Evolutionary conservation across 2,797 vertebrate species (phyloP).

Genomic region (Monodelphis domestica): DNA sequence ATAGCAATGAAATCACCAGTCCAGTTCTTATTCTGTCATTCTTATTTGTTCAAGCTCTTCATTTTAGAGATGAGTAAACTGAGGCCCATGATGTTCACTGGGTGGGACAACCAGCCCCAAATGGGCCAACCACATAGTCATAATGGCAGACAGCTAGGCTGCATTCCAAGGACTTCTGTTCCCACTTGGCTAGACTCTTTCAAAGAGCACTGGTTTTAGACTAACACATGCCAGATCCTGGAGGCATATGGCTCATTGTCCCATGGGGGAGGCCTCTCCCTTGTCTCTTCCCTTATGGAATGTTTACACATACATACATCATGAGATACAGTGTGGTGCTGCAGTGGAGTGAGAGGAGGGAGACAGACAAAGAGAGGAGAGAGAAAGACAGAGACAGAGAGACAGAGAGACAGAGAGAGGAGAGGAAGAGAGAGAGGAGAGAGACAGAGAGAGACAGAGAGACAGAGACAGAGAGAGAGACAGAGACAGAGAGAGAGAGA

Average conservation of each 20-base stretch:
- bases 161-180: background rate
- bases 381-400: no score
- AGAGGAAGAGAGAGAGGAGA: no score
- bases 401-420: no score
- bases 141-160: background rate
- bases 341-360: no score
- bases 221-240: background rate
- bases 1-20: background rate
- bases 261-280: background rate
- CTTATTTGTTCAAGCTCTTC: background rate
- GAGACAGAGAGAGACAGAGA: no score
- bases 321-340: background rate
- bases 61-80: background rate
- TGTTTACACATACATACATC: background rate
- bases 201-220: background rate
- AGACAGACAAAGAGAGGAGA: no score
- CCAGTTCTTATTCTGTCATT: background rate
- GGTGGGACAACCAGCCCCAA: background rate
- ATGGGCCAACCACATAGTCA: background rate
- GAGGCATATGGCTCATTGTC: background rate
- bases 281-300: background rate
- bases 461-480: no score
- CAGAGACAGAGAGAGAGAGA: no score
- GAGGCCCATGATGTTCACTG: background rate
- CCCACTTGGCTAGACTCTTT: background rate